These are phyloP conservation scores for Setophaga coronata DNA, from an alignment of 2,113 vertebrate species.

Conservation along the genomic window DNA sequence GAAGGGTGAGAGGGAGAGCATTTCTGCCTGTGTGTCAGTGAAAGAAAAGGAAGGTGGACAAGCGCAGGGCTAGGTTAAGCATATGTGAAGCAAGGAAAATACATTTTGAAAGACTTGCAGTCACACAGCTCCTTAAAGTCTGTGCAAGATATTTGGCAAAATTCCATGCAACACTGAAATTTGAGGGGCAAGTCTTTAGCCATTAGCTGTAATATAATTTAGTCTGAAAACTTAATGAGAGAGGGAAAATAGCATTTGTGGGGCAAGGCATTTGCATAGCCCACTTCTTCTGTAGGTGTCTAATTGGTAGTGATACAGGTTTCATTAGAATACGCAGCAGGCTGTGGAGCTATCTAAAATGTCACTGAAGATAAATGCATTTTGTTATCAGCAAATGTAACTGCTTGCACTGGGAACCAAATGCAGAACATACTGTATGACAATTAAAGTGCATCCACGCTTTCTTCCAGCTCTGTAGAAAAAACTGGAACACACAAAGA, in stretches of 20 bases:
- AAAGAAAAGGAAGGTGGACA: not conserved
- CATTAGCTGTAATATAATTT: slow-evolving; percentile 39
- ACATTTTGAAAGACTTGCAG: not conserved
- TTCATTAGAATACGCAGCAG: slow-evolving; percentile 59
- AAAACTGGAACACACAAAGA: not conserved
- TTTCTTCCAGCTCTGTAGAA: not conserved
- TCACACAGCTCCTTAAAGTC: slow-evolving; percentile 24
- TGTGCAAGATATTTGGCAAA: not conserved
- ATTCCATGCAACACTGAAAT: not conserved
- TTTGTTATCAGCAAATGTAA: slow-evolving; percentile 37
- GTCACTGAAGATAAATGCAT: slow-evolving; percentile 8
- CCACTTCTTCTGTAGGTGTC: slow-evolving; percentile 52
- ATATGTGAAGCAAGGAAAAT: not conserved
- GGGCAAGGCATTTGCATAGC: slow-evolving; percentile 39
- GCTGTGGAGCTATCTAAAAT: slow-evolving; percentile 36
- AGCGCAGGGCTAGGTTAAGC: not conserved
- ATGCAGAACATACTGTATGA: not conserved
- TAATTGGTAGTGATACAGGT: slow-evolving; percentile 52
- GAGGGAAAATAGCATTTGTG: slow-evolving; percentile 40
- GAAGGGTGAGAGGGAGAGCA: not conserved
- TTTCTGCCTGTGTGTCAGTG: not conserved
- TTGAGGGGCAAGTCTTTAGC: slow-evolving; percentile 10
- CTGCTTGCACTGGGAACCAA: not conserved
- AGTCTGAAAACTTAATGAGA: slow-evolving; percentile 55
- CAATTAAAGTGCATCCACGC: not conserved